Base-by-base conservation (phyloP, 2,888 invertebrate species). In the Drosophila subquinaria region DNA sequence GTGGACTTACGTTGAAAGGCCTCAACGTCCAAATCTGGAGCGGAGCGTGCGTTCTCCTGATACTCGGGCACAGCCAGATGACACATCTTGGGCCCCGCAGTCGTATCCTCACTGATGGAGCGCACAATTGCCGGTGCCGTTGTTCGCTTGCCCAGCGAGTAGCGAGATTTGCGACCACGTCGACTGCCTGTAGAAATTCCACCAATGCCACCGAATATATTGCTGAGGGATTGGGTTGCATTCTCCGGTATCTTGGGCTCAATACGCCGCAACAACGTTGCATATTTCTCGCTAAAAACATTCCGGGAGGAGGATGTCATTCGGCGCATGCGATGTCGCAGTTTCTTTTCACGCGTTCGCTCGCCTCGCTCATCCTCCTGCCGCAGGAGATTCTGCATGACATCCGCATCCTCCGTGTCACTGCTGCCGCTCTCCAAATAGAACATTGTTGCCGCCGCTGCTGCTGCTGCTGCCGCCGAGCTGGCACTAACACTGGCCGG, bases 351-450 rank as follows among this genome's bases (percentile, higher is more conserved):
- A 2, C 87, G 84, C 4, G 93, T 91, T 13, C 93, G 92, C 65
- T 93, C 93, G 78, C 95, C 92, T 77, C 95, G 92, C 91, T 94
- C 93, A 89, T 95, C 94, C 93, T 96, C 95, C 74, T 95, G 94
- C 48, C 94, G 93, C 51, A 95, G 90, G 52, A 94, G 74, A 47
- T 91, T 88, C 30, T 80, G 84, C 78, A 94, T 91, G 40, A 92
- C 91, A 68, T 93, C 92, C 51, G 92, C 88, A 67, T 92, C 91
- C 62, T 90, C 90, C 2, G 85, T 83, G 17, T 88, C 76, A 40
- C 77, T 79, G 66, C 79, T 79, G 48, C 81, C 79, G 55, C 81
- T 84, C 51, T 90, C 87, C 36, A 90, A 76, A 57, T 83, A 82
- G 63, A 90, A 91, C 57, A 87, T 48, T 48, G 90, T 85, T 61